These are phyloP conservation scores for Nerophis ophidion DNA, from an alignment of 2,113 vertebrate species.

Conservation along the genomic window DNA sequence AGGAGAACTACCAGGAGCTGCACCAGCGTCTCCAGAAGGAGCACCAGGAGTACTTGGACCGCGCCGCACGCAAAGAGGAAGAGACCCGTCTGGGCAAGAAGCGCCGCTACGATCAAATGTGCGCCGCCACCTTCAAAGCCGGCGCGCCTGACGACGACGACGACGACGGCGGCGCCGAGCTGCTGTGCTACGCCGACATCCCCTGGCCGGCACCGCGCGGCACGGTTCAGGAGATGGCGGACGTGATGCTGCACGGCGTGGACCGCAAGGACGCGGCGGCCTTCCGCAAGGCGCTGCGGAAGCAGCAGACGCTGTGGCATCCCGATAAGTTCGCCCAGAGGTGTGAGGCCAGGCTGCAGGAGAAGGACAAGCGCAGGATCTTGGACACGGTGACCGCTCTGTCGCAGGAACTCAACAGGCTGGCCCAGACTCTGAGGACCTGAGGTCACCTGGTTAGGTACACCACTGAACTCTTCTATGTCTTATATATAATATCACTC, in stretches of 20 bases:
- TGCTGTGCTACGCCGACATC: slow-evolving; percentile 76
- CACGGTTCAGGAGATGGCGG: slow-evolving; percentile 77
- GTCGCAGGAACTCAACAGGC: slow-evolving; percentile 83
- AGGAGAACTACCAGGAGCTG: slow-evolving; percentile 42
- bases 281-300: slow-evolving; percentile 74
- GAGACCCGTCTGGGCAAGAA: slow-evolving; percentile 58
- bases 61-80: slow-evolving; percentile 64
- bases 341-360: slow-evolving; percentile 74
- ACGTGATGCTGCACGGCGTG: slow-evolving; percentile 75
- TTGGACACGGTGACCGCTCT: slow-evolving; percentile 78
- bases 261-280: slow-evolving; percentile 59
- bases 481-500: no score
- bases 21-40: slow-evolving; percentile 57
- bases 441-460: slow-evolving; percentile 11
- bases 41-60: slow-evolving; percentile 68
- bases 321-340: slow-evolving; percentile 83
- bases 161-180: not conserved
- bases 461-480: no score
- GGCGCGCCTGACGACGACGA: no score
- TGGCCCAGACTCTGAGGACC: slow-evolving; percentile 68
- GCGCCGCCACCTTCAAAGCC: slow-evolving; percentile 48
- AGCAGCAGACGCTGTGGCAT: slow-evolving; percentile 82
- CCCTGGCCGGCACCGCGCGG: slow-evolving; percentile 79
- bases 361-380: slow-evolving; percentile 70
- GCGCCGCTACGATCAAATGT: slow-evolving; percentile 60